Conservation (phyloP, 2,888 invertebrate species). For the Chrysolina oricalcia region DNA sequence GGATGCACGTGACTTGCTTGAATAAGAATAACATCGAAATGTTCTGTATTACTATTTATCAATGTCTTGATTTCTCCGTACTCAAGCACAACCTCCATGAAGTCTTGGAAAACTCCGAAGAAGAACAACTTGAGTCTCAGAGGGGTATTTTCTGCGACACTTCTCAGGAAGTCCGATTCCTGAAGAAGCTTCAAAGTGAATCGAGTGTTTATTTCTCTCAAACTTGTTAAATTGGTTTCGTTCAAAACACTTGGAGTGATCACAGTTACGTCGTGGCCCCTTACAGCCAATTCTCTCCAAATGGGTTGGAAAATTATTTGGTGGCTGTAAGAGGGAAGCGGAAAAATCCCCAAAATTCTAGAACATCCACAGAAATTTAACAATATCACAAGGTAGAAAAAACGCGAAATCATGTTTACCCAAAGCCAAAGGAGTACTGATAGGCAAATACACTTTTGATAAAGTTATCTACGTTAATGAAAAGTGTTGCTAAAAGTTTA, state of each 20-base stretch:
- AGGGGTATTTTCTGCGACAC: background rate
- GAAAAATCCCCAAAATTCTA: background rate
- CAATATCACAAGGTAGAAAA: too few relatives aligned
- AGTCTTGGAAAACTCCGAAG: background rate
- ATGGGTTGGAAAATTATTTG: constrained; percentile 38
- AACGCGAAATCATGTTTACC: too few relatives aligned
- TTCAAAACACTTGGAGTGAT: constrained; percentile 42
- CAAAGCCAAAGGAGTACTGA: too few relatives aligned
- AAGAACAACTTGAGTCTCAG: background rate
- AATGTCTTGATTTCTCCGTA: background rate
- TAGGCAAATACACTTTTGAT: too few relatives aligned
- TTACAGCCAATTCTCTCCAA: constrained; percentile 36
- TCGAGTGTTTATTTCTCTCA: constrained; percentile 39
- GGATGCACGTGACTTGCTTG: constrained; percentile 1
- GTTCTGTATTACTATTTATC: background rate
- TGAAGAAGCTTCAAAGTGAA: background rate
- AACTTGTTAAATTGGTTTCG: constrained; percentile 34
- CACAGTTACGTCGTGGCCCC: constrained; percentile 34
- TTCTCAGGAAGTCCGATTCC: background rate
- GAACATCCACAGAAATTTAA: too few relatives aligned
- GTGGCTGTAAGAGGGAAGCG: background rate
- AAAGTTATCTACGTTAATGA: too few relatives aligned
- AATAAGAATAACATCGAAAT: background rate
- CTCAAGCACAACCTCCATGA: background rate
- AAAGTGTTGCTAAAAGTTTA: too few relatives aligned